Base-by-base conservation (phyloP, 2,797 vertebrate genomes). In the Macropodus opercularis region DNA sequence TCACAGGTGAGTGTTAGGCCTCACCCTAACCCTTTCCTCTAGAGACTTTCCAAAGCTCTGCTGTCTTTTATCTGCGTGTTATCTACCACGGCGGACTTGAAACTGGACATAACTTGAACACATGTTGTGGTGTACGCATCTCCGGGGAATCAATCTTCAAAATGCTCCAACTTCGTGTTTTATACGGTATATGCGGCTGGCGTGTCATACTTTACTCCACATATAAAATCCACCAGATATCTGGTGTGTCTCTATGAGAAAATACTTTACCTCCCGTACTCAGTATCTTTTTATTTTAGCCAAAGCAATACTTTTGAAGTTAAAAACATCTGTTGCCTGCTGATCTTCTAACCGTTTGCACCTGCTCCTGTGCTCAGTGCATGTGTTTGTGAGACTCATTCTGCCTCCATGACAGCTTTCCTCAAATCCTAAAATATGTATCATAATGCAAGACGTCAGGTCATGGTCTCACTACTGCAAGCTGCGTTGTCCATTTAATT, bases 401-500 rank as follows among this genome's bases (percentile, higher is more conserved):
- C 26, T 22, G 58, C 21, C 24, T 34, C 15, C 38, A 27, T 6
- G 9, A 35, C 36, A 46, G 31, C 21, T 41, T 2, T 2, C 24
- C 10, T 21, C 14, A 47, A 39, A 64, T 36, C n/a, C 31, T 18
- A 1, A 64, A 54, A 46, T 34, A 43, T 50, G 44, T n/a, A n/a
- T n/a, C n/a, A 55, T 47, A 65, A n/a, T n/a, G n/a, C 27, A 36
- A 74, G 26, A 62, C 54, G 43, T 63, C 32, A 38, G n/a, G 61
- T 58, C 40, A 54, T 1, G 34, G 21, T 54, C 41, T 41, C 48
- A 61, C 46, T 24, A 24, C 62, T 40, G 31, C 67, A 53, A 53
- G 42, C 43, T 54, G 63, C 19, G 47, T 31, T 22, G 35, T 11
- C 17, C 38, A 23, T 32, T 50, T n/a, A 40, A 1, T 15, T 39